Conservation (phyloP, 1,140 invertebrate genomes). For the Drosophila albomicans region DNA sequence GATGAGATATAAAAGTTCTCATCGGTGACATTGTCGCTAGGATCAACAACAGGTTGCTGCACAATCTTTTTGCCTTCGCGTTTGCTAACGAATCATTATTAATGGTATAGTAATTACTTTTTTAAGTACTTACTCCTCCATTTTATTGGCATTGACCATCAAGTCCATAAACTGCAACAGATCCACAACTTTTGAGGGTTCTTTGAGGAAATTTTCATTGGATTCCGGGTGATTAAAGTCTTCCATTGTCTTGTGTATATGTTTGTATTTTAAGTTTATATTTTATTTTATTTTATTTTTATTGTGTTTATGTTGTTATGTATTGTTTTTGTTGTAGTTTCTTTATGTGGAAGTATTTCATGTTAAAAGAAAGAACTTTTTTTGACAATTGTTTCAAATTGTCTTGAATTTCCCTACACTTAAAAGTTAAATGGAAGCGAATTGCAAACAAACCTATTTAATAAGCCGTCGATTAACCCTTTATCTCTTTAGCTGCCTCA, state of each 20-base stretch:
- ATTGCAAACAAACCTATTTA: neutral
- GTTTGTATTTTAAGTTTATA: constrained; percentile 4
- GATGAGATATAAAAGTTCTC: constrained; percentile 11
- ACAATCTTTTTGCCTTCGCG: constrained; percentile 1
- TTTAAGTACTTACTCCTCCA: constrained; percentile 35
- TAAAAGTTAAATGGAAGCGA: too few species aligned
- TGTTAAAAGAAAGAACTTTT: neutral
- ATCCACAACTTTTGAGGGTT: constrained; percentile 42
- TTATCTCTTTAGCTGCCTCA: constrained; percentile 20
- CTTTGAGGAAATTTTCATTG: constrained; percentile 47
- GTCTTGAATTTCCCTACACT: neutral
- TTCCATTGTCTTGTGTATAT: neutral
- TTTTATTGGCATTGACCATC: constrained; percentile 38
- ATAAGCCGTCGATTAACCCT: neutral
- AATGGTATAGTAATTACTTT: neutral
- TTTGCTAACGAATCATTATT: neutral
- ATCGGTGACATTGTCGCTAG: neutral
- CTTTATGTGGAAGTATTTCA: neutral
- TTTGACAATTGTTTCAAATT: neutral
- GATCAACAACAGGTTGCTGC: neutral
- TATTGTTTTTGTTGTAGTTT: neutral
- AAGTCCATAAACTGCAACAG: constrained; percentile 24
- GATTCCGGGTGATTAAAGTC: constrained; percentile 12
- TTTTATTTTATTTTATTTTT: constrained; percentile 6
- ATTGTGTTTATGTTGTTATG: neutral